Conservation (phyloP, 2,113 vertebrate genomes). For the Calcarius ornatus region DNA sequence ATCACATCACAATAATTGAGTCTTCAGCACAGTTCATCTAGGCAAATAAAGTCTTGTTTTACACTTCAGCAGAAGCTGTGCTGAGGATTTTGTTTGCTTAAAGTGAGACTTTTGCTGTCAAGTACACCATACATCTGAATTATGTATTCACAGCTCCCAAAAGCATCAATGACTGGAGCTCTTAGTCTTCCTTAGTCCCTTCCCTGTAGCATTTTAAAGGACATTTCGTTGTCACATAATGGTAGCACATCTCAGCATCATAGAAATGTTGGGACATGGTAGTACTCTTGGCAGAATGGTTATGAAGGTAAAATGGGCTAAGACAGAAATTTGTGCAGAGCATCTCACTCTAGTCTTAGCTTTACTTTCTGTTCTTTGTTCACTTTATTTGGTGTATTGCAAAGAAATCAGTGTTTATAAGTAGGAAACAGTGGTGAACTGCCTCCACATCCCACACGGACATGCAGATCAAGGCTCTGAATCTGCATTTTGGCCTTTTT, state of each 20-base stretch:
- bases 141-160: not conserved
- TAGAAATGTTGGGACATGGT: not conserved
- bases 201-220: not conserved
- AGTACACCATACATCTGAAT: not conserved
- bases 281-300: not conserved
- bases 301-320: not conserved
- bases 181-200: not conserved
- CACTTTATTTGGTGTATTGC: not conserved
- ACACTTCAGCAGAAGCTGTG: not conserved
- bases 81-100: not conserved
- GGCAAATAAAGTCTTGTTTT: not conserved
- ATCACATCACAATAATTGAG: not conserved
- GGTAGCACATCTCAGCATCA: not conserved
- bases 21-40: not conserved
- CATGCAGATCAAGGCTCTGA: not conserved
- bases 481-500: not conserved
- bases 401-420: not conserved
- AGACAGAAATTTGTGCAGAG: not conserved
- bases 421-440: not conserved
- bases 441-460: rapidly evolving
- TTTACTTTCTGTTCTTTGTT: not conserved
- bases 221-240: not conserved
- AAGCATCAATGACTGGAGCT: not conserved
- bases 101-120: not conserved
- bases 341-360: not conserved